A percentile compares a stretch with the other conserved stretches of the same genome.
Conservation (phyloP, 2,888 invertebrate genomes). For the Orthosia gothica region DNA sequence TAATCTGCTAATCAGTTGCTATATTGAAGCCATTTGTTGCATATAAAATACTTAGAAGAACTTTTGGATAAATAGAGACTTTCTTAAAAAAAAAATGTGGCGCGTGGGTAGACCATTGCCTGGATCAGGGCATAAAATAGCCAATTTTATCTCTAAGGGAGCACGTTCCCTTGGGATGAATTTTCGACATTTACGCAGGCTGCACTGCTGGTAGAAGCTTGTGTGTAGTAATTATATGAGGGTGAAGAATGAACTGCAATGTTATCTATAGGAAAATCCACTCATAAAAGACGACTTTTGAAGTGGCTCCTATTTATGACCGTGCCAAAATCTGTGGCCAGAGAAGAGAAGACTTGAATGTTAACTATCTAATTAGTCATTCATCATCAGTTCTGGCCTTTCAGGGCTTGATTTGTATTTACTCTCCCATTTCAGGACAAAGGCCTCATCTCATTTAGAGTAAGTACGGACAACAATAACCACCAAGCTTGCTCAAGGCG, state of each 20-base stretch:
- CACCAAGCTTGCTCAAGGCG: not conserved
- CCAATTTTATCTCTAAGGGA: too few relatives aligned
- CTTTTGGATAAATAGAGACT: too few relatives aligned
- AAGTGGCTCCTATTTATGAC: constrained; percentile 19
- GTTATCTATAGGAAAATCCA: constrained; percentile 10
- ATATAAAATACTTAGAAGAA: too few relatives aligned
- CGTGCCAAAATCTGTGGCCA: constrained; percentile 33
- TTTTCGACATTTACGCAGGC: too few relatives aligned
- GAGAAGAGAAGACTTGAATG: constrained; percentile 10
- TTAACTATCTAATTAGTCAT: constrained; percentile 13
- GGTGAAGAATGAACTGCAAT: not conserved
- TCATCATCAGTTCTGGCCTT: constrained; percentile 1
- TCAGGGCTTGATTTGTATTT: not conserved
- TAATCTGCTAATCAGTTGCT: too few relatives aligned
- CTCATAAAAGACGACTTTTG: not conserved
- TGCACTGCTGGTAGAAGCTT: too few relatives aligned
- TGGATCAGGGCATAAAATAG: too few relatives aligned
- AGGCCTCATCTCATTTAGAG: not conserved
- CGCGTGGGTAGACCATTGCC: too few relatives aligned
- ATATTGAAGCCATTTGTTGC: too few relatives aligned
- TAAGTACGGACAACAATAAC: not conserved
- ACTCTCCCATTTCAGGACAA: not conserved
- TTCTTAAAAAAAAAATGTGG: too few relatives aligned
- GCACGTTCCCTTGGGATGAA: too few relatives aligned
- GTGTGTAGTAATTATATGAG: too few relatives aligned